A percentile compares a stretch with the other conserved stretches of the same genome.
These are phyloP conservation scores for Actenoides lindsayi DNA, from an alignment of 2,113 vertebrate genomes.

Conservation along the genomic window DNA sequence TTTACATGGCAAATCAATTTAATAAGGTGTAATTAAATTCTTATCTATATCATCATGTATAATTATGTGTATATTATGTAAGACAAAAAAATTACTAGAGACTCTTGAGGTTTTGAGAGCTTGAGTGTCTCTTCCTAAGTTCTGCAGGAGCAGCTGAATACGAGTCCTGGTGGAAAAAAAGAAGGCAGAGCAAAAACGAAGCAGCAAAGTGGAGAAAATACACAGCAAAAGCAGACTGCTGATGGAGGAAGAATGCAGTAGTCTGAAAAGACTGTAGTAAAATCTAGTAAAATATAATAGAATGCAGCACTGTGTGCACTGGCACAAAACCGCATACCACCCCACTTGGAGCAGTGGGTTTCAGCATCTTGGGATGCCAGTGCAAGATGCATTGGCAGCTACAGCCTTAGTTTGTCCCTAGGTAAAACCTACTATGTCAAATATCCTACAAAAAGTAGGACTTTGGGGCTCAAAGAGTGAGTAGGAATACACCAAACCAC, in stretches of 20 bases:
- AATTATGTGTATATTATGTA: background rate
- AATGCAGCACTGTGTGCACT: background rate
- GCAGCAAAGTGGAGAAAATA: background rate
- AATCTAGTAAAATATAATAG: too few species aligned
- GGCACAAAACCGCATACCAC: background rate
- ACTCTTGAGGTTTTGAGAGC: background rate
- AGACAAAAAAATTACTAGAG: background rate
- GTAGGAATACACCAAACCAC: background rate
- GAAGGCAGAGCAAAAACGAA: background rate
- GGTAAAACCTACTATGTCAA: background rate
- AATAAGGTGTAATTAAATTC: background rate
- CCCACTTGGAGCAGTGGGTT: accelerated
- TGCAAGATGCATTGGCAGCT: background rate
- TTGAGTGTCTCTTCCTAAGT: background rate
- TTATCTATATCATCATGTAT: background rate
- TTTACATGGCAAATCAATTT: background rate
- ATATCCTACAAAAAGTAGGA: background rate
- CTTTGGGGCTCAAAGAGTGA: background rate
- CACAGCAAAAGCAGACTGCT: background rate
- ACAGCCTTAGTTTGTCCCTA: background rate
- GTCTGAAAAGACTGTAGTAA: too few species aligned
- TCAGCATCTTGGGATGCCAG: background rate
- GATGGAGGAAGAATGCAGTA: background rate
- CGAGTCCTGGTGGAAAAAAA: background rate
- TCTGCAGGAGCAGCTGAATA: background rate